Percentiles rank a stretch among this genome's conserved stretches.
Conservation (phyloP, 1,140 invertebrate species). For the Ostrea edulis region DNA sequence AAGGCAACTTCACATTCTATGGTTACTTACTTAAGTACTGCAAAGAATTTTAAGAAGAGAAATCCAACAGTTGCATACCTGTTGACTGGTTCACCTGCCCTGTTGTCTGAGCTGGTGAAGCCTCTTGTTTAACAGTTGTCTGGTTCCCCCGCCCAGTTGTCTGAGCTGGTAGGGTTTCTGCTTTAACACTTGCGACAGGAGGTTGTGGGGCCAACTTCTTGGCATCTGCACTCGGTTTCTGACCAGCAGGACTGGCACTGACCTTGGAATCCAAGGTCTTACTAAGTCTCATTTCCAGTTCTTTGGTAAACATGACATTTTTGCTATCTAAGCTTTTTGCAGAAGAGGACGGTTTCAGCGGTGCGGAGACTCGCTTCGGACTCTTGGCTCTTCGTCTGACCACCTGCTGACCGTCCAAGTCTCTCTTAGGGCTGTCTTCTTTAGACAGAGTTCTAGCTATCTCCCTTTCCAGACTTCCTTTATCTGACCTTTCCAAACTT, state of each 20-base stretch:
- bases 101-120: no score
- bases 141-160: background rate
- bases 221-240: constrained; percentile 42
- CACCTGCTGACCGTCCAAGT: constrained; percentile 40
- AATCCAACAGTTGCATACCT: no score
- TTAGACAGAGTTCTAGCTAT: constrained; percentile 12
- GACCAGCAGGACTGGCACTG: background rate
- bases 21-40: no score
- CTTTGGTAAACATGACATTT: constrained; percentile 67
- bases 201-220: constrained; percentile 43
- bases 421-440: constrained; percentile 44
- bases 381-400: constrained; percentile 67
- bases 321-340: constrained; percentile 51
- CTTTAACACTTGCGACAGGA: constrained; percentile 30
- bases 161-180: constrained; percentile 10
- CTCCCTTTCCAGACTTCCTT: constrained; percentile 7
- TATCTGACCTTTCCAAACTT: constrained; percentile 49
- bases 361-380: constrained; percentile 64
- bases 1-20: no score
- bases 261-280: constrained; percentile 56
- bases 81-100: no score
- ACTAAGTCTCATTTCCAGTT: constrained; percentile 67
- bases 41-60: no score
- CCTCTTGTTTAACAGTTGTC: background rate
- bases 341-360: constrained; percentile 58